Percentiles rank a stretch among this genome's conserved stretches.
Evolutionary conservation across 2,888 invertebrate genomes (phyloP).

Genomic region (Itoplectis maculator): DNA sequence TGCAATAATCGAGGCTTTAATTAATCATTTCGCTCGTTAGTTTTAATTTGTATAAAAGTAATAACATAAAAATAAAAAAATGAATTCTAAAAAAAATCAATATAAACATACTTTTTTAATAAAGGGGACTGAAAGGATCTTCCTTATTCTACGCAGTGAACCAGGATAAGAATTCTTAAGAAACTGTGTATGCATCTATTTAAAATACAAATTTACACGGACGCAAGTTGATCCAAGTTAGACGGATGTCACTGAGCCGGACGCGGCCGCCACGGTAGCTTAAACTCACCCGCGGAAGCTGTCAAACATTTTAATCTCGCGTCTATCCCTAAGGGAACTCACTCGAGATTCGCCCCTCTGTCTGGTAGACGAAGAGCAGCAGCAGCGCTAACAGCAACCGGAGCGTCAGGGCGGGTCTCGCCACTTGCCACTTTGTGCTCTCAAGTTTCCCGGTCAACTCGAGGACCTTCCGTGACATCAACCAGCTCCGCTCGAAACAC

Average conservation of each 20-base stretch:
- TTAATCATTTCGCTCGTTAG: too few species aligned
- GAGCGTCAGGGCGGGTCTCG: too few species aligned
- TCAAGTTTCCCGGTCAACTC: conserved; percentile 40
- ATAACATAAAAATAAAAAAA: too few species aligned
- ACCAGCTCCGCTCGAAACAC: not conserved
- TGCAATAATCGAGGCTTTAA: too few species aligned
- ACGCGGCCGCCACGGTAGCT: conserved; percentile 7
- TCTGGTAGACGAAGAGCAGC: too few species aligned
- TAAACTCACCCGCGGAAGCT: not conserved
- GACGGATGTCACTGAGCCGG: conserved; percentile 17
- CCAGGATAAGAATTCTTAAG: not conserved
- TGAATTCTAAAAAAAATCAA: too few species aligned
- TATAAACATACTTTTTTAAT: too few species aligned
- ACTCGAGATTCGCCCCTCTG: conserved; percentile 9
- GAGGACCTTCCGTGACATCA: conserved; percentile 3
- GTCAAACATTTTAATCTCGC: conserved; percentile 45
- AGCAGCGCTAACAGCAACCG: too few species aligned
- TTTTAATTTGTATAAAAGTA: too few species aligned
- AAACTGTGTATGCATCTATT: not conserved
- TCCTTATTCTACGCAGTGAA: not conserved
- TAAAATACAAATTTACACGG: not conserved
- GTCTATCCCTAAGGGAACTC: conserved; percentile 27
- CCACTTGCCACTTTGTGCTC: conserved; percentile 51
- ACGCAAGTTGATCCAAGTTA: not conserved
- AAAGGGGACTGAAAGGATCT: too few species aligned